Base-by-base conservation (phyloP, 2,888 invertebrate genomes). In the Netelia melanura region DNA sequence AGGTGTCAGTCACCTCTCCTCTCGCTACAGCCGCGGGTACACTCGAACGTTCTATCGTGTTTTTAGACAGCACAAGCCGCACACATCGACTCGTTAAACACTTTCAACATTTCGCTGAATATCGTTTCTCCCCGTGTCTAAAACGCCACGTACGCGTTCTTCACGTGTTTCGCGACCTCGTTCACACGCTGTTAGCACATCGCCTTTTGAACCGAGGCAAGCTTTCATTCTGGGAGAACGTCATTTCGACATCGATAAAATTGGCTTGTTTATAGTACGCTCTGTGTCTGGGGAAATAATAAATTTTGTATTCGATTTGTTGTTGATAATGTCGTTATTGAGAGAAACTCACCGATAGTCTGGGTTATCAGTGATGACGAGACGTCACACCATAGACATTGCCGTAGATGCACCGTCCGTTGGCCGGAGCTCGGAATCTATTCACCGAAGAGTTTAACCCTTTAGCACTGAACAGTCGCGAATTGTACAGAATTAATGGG, bases 1-100 rank as follows among this genome's bases (percentile, higher is more conserved):
- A 93, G 93, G 93, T 93, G 93, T 93, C 93, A 93, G 92, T 93
- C 93, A 93, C 93, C 93, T 91, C 91, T 76, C 56, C 62, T 58
- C 17, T 30, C 10, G 14, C 62, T 38, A 10, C 38, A 54, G 9
- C 6, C 54, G 23, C 54, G 43, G 43, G n/a, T 25, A 64, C 17
- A 11, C 77, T 43, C 58, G 30, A 54, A 64, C 67, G n/a, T 14
- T 38, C 43, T 43, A 58, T 58, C 21, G 21, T 48, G 3, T 48
- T 48, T 48, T 48, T 48, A 48, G 0, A 8, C 38, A 6, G 38
- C 38, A 38, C 38, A 38, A 38, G 0, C 8, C 38, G 1, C 38
- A 38, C 38, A 38, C 38, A 38, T 38, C 5, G 5, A 6, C 38
- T 38, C 54, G 54, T n/a, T 54, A 17, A 14, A 54, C n/a, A 54